Base-by-base conservation (phyloP, 2,113 vertebrate species). In the Callipepla californica region DNA sequence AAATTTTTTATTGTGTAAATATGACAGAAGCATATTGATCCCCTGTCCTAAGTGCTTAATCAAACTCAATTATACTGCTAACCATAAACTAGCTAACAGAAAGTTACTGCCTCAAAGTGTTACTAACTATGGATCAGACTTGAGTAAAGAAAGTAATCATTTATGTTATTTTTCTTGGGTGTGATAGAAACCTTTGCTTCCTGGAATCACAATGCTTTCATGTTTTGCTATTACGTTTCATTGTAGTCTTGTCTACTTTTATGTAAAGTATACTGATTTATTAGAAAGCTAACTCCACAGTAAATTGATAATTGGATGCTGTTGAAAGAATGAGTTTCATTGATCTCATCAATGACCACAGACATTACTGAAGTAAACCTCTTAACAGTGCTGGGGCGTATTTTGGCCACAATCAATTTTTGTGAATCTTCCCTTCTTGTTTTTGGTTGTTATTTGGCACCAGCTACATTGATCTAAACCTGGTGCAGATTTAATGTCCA, bases 271-370 rank as follows among this genome's bases (percentile, higher is more conserved):
- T 98, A 96, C 97, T 98, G 98, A 99, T 99, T 99, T 99, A 99
- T 99, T 92, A 98, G 97, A 98, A 98, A 97, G 95, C 97, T 98
- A 96, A 93, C 97, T 98, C 98, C 98, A 98, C 93, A 94, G 98
- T 98, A 98, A 99, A 98, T 98, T 99, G 98, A 98, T 99, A 99
- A 99, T 99, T 99, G 98, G 98, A 99, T 99, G 98, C 97, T 98
- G 98, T 99, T 99, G 98, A 99, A 99, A 99, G 98, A 99, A 99
- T 99, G 98, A 98, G 98, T 98, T 99, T 99, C 98, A 99, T 99
- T 98, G 98, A 99, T 99, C 98, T 98, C 97, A 97, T 97, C 98
- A 98, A 98, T 98, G 98, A 98, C 98, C 98, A 98, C 96, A 98
- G 98, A 98, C 98, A 98, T 98, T 98, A 98, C 97, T 96, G 98